phyloP scores from a whole-genome alignment of 2,888 invertebrate species.

The Noctua comes region DNA sequence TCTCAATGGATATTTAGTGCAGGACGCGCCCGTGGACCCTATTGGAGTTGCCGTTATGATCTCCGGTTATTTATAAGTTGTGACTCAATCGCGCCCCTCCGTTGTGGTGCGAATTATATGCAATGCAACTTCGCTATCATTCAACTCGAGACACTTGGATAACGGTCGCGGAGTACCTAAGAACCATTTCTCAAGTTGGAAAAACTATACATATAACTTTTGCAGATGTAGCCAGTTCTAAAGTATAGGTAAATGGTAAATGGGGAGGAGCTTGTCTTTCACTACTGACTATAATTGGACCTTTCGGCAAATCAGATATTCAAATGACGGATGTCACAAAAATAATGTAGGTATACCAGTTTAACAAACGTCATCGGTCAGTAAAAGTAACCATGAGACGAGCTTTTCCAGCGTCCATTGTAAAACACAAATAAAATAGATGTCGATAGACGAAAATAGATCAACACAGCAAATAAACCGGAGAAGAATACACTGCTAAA shows the following conservation, averaged over 20 bases:
- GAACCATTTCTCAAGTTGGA: background rate
- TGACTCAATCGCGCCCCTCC: constrained; percentile 26
- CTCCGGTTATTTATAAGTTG: constrained; percentile 55
- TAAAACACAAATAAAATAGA: constrained; percentile 37
- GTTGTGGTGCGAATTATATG: constrained; percentile 19
- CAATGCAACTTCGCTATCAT: background rate
- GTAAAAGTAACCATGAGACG: background rate
- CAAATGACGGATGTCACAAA: background rate
- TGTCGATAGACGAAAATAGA: constrained; percentile 40
- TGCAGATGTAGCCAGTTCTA: background rate
- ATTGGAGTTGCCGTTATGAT: constrained; percentile 46
- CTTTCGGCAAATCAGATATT: background rate
- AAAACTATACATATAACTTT: background rate
- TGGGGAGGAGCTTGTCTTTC: background rate
- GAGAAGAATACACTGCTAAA: constrained; percentile 8
- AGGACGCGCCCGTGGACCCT: constrained; percentile 51
- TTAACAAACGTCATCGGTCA: background rate
- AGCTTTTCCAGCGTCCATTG: constrained; percentile 26
- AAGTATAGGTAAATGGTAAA: background rate
- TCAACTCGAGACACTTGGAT: background rate
- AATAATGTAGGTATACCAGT: background rate
- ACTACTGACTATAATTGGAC: background rate
- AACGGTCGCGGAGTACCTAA: background rate
- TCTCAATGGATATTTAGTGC: constrained; percentile 63
- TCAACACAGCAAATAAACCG: constrained; percentile 8